These are phyloP conservation scores for Alouatta palliata DNA, from an alignment of 2,113 vertebrate species.

Conservation along the genomic window DNA sequence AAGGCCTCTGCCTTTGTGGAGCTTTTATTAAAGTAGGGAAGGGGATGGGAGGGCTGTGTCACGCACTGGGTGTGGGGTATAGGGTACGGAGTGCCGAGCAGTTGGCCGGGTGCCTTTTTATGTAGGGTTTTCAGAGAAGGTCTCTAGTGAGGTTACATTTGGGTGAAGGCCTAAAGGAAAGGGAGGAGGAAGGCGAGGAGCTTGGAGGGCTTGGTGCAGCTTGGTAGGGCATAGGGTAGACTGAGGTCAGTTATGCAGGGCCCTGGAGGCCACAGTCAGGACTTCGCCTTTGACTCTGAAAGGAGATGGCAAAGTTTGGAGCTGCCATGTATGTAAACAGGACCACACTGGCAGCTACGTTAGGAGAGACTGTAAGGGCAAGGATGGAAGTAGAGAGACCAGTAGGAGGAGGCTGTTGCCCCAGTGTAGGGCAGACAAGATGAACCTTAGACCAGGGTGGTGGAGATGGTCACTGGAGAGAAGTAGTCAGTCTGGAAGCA, in stretches of 20 bases:
- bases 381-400: background rate
- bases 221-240: background rate
- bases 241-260: background rate
- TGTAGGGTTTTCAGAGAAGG: background rate
- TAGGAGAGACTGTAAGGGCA: background rate
- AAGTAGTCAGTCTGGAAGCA: too few species aligned
- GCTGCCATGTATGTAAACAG: background rate
- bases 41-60: background rate
- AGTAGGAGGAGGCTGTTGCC: background rate
- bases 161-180: background rate
- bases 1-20: background rate
- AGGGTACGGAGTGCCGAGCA: background rate
- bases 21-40: background rate
- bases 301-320: background rate
- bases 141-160: background rate
- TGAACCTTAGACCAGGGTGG: background rate
- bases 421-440: background rate
- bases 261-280: background rate
- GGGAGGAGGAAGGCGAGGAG: background rate
- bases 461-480: background rate
- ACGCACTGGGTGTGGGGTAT: fast-evolving
- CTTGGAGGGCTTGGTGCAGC: background rate
- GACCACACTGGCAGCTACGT: background rate
- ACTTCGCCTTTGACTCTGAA: background rate
- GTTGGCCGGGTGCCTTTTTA: background rate